Base-by-base conservation (phyloP, 2,888 invertebrate genomes). In the Galeopsomyia nigrocyanea region DNA sequence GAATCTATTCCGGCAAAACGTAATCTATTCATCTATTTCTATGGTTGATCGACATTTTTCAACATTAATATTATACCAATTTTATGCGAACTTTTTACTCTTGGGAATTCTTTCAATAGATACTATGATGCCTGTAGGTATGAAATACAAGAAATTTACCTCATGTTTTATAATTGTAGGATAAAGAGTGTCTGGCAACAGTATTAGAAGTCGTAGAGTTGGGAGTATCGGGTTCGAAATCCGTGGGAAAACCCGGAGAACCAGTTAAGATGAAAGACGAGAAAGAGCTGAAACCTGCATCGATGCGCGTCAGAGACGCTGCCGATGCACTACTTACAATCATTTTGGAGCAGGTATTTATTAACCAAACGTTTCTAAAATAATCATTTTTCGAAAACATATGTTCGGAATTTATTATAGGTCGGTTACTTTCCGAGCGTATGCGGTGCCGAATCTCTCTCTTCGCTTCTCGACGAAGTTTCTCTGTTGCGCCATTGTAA, bases 171-270 rank as follows among this genome's bases (percentile, higher is more conserved):
- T 17, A 60, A 65, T 14, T 39, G 7, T 92, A 94, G 83, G 98
- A 98, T 85, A 93, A 94, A 79, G 97, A 96, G 83, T 97, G 97
- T 83, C 90, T 99, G 50, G 93, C 94, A 76, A 95, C 96, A 49
- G 95, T 99, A 67, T 90, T 99, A 75, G 98, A 99, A 88, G 98
- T 98, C 0, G 96, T 98, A 1, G 99, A 99, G 86, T 90, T 99
- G 31, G 99, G 99, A 68, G 96, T 99, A 69, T 98, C 98, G 0
- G 99, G 99, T 17, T 93, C 95, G 9, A 98, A 98, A 88, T 94
- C 94, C 70, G 89, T 92, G 60, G 93, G 93, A 75, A 96, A 97
- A 87, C 94, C 94, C 0, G 95, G 95, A 9, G 97, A 97, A 82
- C 91, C 93, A 14, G 91, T 96, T 0, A 95, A 95, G 86, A 94